Percentiles rank a stretch among this genome's conserved stretches.
Evolutionary conservation across 2,797 vertebrate genomes (phyloP).

Genomic region (Pelobates cultripes): DNA sequence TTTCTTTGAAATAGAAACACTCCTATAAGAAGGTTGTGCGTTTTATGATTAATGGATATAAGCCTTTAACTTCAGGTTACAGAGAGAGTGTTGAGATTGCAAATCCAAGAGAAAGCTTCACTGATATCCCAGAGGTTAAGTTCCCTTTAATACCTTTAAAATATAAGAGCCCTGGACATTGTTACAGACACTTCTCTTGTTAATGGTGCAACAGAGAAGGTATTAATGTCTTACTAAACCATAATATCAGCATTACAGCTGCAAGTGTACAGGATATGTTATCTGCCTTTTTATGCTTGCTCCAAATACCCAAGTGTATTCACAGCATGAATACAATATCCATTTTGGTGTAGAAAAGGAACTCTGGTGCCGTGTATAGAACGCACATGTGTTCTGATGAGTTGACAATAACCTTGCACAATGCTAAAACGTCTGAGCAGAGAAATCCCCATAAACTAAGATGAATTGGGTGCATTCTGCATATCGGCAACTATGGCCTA

Average conservation of each 20-base stretch:
- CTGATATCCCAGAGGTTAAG: background rate
- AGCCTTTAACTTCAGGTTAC: constrained; percentile 27
- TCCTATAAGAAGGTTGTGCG: constrained; percentile 6
- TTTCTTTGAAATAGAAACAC: background rate
- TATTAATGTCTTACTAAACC: constrained; percentile 44
- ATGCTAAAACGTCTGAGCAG: too few relatives aligned
- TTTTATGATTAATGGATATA: constrained; percentile 27
- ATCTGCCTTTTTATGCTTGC: constrained; percentile 34
- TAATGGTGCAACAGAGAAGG: constrained; percentile 22
- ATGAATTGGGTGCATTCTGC: too few relatives aligned
- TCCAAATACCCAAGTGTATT: constrained; percentile 8
- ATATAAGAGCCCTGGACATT: constrained; percentile 30
- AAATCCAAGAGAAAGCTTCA: constrained; percentile 9
- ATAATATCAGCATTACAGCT: constrained; percentile 24
- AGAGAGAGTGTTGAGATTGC: constrained; percentile 24
- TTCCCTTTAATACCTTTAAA: background rate
- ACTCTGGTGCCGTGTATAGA: background rate
- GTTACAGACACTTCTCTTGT: constrained; percentile 43
- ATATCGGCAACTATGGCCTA: too few relatives aligned
- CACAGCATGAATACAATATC: background rate
- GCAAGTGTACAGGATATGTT: constrained; percentile 29
- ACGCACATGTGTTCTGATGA: background rate
- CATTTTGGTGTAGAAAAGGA: background rate
- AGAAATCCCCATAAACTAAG: too few relatives aligned
- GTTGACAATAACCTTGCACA: too few relatives aligned